Percentiles rank a stretch among this genome's conserved stretches.
These are phyloP conservation scores for Euthynnus affinis DNA, from an alignment of 2,797 vertebrate genomes.

Conservation along the genomic window DNA sequence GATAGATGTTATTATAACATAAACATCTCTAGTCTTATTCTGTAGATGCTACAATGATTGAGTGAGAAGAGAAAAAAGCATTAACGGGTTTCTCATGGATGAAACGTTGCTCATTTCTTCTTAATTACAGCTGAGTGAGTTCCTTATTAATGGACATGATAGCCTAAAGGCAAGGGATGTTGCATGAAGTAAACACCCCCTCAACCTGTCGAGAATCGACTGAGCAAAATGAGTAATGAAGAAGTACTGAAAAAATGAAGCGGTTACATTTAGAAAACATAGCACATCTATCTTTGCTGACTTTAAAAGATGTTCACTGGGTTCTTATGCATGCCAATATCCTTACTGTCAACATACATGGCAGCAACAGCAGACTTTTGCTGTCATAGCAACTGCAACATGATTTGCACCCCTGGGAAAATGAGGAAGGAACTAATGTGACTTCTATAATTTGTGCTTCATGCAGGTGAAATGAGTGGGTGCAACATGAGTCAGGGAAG, in stretches of 20 bases:
- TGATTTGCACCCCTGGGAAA: slow-evolving; percentile 53
- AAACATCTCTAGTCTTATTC: neutral
- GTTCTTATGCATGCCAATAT: neutral
- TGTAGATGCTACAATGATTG: slow-evolving; percentile 6
- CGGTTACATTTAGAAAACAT: neutral
- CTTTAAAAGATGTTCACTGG: neutral
- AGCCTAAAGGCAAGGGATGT: slow-evolving; percentile 1
- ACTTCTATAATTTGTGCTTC: slow-evolving; percentile 37
- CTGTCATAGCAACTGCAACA: slow-evolving; percentile 6
- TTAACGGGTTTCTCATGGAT: neutral
- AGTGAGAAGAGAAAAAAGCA: neutral
- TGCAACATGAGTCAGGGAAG: slow-evolving; percentile 65
- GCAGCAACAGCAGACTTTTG: slow-evolving; percentile 9
- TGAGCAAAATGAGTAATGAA: neutral
- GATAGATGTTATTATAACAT: no score
- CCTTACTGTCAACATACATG: neutral
- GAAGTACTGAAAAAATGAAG: slow-evolving; percentile 7
- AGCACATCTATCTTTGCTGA: slow-evolving; percentile 14
- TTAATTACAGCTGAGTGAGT: no score
- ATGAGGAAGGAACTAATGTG: slow-evolving; percentile 27
- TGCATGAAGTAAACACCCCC: neutral
- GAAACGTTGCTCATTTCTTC: neutral
- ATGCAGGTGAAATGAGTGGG: slow-evolving; percentile 67
- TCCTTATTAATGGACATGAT: neutral
- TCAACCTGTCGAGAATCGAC: neutral